Evolutionary conservation across 1,140 invertebrate species (phyloP).

Genomic region (Teleogryllus occipitalis): DNA sequence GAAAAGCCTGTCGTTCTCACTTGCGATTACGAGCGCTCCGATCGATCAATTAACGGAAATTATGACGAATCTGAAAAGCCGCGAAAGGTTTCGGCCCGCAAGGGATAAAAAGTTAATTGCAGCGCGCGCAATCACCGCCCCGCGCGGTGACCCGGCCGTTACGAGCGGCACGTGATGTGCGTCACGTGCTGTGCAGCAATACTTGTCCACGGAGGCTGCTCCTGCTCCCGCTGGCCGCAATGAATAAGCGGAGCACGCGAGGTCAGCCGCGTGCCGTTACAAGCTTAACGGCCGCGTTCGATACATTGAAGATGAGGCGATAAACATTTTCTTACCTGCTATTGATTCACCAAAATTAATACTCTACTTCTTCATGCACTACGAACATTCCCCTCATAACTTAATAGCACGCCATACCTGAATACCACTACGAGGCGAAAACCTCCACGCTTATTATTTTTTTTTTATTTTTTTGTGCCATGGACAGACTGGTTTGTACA

Average conservation of each 20-base stretch:
- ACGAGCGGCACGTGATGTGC: not conserved
- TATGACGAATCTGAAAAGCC: not conserved
- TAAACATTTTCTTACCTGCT: too few relatives aligned
- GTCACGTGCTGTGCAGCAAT: not conserved
- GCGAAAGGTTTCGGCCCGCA: not conserved
- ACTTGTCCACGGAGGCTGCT: not conserved
- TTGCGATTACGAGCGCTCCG: not conserved
- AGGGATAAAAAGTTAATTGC: not conserved
- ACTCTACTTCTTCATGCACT: not conserved
- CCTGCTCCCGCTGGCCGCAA: too few relatives aligned
- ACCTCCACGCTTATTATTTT: too few relatives aligned
- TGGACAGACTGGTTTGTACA: too few relatives aligned
- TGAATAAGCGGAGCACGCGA: not conserved
- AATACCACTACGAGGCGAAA: not conserved
- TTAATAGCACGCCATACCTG: not conserved
- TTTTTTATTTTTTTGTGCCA: too few relatives aligned
- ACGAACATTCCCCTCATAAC: not conserved
- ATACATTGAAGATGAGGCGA: not conserved
- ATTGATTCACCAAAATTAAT: too few relatives aligned
- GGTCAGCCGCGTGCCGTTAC: not conserved
- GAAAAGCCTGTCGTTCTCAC: not conserved
- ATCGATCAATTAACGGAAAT: slow-evolving; percentile 1
- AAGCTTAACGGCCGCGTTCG: not conserved
- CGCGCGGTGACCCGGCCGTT: not conserved
- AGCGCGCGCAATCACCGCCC: not conserved